A percentile compares a stretch with the other conserved stretches of the same genome.
phyloP scores from a whole-genome alignment of 37 sponge, comb jelly and placozoan species.

The Lycopodina hypogea region DNA sequence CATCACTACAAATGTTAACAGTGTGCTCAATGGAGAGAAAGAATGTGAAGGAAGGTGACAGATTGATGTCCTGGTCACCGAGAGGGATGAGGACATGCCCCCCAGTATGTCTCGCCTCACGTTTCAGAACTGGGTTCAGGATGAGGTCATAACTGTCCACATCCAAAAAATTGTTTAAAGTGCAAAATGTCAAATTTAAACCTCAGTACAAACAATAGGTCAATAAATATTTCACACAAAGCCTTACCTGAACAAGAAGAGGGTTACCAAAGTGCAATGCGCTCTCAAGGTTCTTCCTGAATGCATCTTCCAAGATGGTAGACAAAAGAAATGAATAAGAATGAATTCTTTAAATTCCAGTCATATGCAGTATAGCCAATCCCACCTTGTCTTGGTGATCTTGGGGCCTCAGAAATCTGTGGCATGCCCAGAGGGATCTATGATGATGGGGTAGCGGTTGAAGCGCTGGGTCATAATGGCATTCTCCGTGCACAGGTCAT shows the following conservation, averaged over 20 bases:
- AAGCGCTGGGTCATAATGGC: constrained; percentile 97
- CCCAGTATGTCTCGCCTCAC: constrained; percentile 85
- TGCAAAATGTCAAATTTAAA: no score
- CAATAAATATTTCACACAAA: no score
- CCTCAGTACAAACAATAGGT: no score
- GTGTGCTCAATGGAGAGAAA: no score
- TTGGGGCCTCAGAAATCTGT: constrained; percentile 92
- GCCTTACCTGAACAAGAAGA: no score
- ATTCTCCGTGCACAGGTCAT: constrained; percentile 96
- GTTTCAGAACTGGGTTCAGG: no score
- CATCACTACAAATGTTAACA: no score
- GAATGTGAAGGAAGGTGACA: constrained; percentile 98
- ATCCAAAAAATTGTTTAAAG: constrained; percentile 68
- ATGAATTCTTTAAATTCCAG: no score
- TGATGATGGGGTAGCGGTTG: constrained; percentile 95
- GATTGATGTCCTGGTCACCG: constrained; percentile 98
- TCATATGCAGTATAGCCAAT: no score
- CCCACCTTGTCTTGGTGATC: constrained; percentile 86
- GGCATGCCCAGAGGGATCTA: constrained; percentile 98
- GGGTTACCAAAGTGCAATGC: no score
- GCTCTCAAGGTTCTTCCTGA: constrained; percentile 95
- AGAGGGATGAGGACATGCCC: constrained; percentile 98
- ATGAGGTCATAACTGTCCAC: constrained; percentile 98
- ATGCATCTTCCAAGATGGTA: constrained; percentile 79
- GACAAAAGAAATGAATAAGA: no score